Evolutionary conservation across 2,113 vertebrate species (phyloP).

Genomic region (Rynchops niger): DNA sequence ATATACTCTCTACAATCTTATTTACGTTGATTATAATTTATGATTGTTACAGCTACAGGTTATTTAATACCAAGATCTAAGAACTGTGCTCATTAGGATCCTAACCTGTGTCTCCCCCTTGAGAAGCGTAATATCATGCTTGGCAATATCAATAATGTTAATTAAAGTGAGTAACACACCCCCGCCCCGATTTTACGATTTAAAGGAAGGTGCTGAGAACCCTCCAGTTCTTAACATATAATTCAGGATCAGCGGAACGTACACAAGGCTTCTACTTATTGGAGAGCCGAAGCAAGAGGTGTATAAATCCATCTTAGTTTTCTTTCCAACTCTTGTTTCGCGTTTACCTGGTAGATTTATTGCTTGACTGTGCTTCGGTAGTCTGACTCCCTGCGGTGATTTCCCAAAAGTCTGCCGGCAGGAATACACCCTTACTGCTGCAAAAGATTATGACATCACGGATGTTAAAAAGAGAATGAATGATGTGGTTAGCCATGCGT

Average conservation of each 20-base stretch:
- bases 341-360: slow-evolving; percentile 41
- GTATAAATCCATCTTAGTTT: slow-evolving; percentile 28
- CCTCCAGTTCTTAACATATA: not conserved
- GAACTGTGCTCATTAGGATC: not conserved
- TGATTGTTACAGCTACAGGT: not conserved
- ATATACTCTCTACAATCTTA: not conserved
- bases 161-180: not conserved
- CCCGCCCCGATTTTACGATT: not conserved
- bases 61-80: not conserved
- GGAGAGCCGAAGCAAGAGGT: not conserved
- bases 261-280: not conserved
- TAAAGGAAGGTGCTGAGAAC: not conserved
- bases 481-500: slow-evolving; percentile 53
- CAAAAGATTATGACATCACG: slow-evolving; percentile 66
- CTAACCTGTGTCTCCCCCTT: not conserved
- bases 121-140: not conserved
- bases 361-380: not conserved
- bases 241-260: not conserved
- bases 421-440: slow-evolving; percentile 39
- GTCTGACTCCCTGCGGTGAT: slow-evolving; percentile 43
- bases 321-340: slow-evolving; percentile 9
- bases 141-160: not conserved
- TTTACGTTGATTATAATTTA: not conserved
- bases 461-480: slow-evolving; percentile 60
- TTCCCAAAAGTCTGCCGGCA: slow-evolving; percentile 34